A percentile compares a stretch with the other conserved stretches of the same genome.
These are phyloP conservation scores for Lypha dubia DNA, from an alignment of 2,888 invertebrate genomes.

Conservation along the genomic window DNA sequence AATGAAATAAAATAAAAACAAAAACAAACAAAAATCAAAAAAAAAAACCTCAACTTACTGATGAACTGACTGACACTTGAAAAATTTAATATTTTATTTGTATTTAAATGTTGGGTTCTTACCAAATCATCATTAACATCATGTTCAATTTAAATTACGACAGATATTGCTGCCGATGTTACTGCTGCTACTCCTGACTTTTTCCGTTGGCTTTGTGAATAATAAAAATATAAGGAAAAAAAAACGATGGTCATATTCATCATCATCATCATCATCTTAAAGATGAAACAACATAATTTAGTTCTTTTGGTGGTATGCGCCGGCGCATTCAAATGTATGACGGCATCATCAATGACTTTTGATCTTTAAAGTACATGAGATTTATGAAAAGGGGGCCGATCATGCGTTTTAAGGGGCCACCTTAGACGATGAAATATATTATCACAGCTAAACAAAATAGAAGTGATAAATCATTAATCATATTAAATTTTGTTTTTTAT, in stretches of 20 bases:
- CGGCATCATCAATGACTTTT: slow-evolving; percentile 38
- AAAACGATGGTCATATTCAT: slow-evolving; percentile 16
- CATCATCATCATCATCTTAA: slow-evolving; percentile 21
- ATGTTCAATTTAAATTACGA: slow-evolving; percentile 27
- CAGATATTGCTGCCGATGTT: slow-evolving; percentile 23
- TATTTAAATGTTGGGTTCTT: slow-evolving; percentile 25
- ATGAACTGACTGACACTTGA: slow-evolving; percentile 49
- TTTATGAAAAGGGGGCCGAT: slow-evolving; percentile 23
- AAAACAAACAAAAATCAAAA: too few species aligned
- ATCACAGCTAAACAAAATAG: background rate
- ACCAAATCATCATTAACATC: slow-evolving; percentile 38
- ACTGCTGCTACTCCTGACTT: slow-evolving; percentile 21
- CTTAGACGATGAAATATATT: slow-evolving; percentile 32
- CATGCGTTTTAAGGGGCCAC: slow-evolving; percentile 42
- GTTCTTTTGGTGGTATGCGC: slow-evolving; percentile 44
- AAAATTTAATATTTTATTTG: slow-evolving; percentile 53
- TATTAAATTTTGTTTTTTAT: background rate
- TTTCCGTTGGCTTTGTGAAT: background rate
- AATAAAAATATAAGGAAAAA: background rate
- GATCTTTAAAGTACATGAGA: slow-evolving; percentile 38
- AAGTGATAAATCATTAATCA: slow-evolving; percentile 61
- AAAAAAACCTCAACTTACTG: too few species aligned
- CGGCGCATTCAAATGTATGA: slow-evolving; percentile 56
- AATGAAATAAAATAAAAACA: background rate
- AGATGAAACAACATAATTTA: slow-evolving; percentile 53